Evolutionary conservation across 2,797 vertebrate species (phyloP).

Genomic region (Chaetodon trifasciatus): DNA sequence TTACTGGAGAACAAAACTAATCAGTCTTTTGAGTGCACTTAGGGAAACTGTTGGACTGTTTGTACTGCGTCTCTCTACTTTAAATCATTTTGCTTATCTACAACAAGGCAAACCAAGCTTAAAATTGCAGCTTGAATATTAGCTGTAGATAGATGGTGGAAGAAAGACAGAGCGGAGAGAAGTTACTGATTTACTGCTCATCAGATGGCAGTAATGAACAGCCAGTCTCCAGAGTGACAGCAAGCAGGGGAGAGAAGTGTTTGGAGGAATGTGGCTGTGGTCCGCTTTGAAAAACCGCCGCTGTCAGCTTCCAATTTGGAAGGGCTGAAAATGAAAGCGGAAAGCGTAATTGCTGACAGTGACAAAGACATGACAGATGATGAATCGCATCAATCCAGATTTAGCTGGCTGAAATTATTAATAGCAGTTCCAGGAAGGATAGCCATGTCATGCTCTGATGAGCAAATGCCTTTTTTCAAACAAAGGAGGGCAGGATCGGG

Average conservation of each 20-base stretch:
- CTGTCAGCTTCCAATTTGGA: constrained; percentile 58
- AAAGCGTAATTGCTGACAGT: constrained; percentile 59
- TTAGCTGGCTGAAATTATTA: constrained; percentile 73
- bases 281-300: constrained; percentile 50
- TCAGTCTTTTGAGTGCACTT: too few relatives aligned
- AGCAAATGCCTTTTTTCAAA: constrained; percentile 57
- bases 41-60: not conserved
- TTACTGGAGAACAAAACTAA: constrained; percentile 2
- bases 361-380: constrained; percentile 69
- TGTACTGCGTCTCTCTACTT: constrained; percentile 2
- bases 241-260: constrained; percentile 50
- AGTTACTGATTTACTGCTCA: constrained; percentile 60
- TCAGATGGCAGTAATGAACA: constrained; percentile 58
- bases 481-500: constrained; percentile 31
- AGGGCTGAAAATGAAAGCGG: constrained; percentile 66
- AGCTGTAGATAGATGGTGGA: constrained; percentile 29
- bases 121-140: constrained; percentile 39
- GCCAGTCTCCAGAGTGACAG: constrained; percentile 58
- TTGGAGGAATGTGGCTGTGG: constrained; percentile 57
- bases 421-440: constrained; percentile 72
- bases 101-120: constrained; percentile 8
- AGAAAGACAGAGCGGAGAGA: constrained; percentile 34
- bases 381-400: constrained; percentile 69
- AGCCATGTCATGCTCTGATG: constrained; percentile 66
- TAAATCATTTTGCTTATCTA: constrained; percentile 12